Base-by-base conservation (phyloP, 1,140 invertebrate genomes). In the Zaprionus capensis region DNA sequence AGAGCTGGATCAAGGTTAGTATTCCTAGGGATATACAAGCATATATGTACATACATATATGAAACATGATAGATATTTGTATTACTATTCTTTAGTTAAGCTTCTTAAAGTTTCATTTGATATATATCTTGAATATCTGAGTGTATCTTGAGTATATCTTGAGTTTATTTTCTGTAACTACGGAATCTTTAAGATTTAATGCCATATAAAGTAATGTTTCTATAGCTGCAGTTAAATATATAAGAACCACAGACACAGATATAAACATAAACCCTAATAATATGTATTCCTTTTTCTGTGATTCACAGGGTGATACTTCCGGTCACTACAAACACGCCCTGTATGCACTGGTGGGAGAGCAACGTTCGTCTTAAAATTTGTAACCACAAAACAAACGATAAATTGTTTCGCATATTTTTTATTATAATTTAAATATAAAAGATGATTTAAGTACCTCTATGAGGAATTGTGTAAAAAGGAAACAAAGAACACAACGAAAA, bases 1-100 rank as follows among this genome's bases (percentile, higher is more conserved):
- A 95, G 73, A 96, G 95, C 81, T 96, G 96, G 91, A 97, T 99
- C 62, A 95, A 96, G 93, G 97, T 97, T 93, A 94, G 94, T 17
- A 34, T 20, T 31, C 0, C 9, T 26, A 38, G 2, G 24, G 26
- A n/a, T n/a, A n/a, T n/a, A n/a, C n/a, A n/a, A n/a, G n/a, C n/a
- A n/a, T n/a, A n/a, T n/a, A n/a, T n/a, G n/a, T n/a, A n/a, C n/a
- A 3, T 2, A 1, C 7, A 6, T 6, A 28, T 28, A 28, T 28
- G 11, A 41, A 66, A 14, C n/a, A 14, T 66, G n/a, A 31, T 34
- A 34, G 31, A 2, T 11, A 31, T 31, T 31, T 31, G 31, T 11
- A 9, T 31, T 11, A 2, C 0, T 34, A 11, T 34, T 34, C 9
- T 34, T 11, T 4, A 11, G 31, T 11, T 34, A 34, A 34, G 11